Evolutionary conservation across 2,888 invertebrate species (phyloP).

Genomic region (Hipparchia sbordonii): DNA sequence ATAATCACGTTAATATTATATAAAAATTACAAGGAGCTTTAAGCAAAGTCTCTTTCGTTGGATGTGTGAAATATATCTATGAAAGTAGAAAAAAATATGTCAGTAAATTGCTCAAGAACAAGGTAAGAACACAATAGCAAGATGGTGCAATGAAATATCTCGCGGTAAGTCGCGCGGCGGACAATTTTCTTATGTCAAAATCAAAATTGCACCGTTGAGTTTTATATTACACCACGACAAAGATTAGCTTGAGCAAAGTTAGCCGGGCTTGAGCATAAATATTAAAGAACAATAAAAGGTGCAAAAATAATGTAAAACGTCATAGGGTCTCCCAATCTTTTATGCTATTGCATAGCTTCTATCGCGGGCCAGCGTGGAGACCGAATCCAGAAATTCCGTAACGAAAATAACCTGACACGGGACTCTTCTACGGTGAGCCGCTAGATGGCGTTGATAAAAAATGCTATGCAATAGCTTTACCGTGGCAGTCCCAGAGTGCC

Average conservation of each 20-base stretch:
- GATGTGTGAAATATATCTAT: neutral
- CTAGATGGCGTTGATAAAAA: too few relatives aligned
- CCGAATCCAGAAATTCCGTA: too few relatives aligned
- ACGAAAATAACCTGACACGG: too few relatives aligned
- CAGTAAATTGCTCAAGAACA: slow-evolving; percentile 28
- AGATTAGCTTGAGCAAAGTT: slow-evolving; percentile 2
- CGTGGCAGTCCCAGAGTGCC: too few relatives aligned
- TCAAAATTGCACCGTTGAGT: slow-evolving; percentile 28
- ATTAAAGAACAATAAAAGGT: neutral
- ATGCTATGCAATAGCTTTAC: too few relatives aligned
- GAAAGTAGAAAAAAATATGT: neutral
- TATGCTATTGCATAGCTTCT: too few relatives aligned
- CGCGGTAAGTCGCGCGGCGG: slow-evolving; percentile 17
- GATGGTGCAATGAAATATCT: slow-evolving; percentile 35
- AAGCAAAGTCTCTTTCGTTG: too few relatives aligned
- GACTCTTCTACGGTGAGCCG: too few relatives aligned
- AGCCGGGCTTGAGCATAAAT: slow-evolving; percentile 5
- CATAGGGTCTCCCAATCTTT: too few relatives aligned
- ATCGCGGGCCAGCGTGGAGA: too few relatives aligned
- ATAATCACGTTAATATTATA: neutral
- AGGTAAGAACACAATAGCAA: slow-evolving; percentile 28
- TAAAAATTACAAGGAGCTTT: neutral
- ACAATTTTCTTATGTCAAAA: slow-evolving; percentile 39
- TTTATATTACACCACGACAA: slow-evolving; percentile 33
- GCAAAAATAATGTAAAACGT: neutral